Evolutionary conservation across 2,888 invertebrate genomes (phyloP).

Genomic region (Diplazon laetatorius): DNA sequence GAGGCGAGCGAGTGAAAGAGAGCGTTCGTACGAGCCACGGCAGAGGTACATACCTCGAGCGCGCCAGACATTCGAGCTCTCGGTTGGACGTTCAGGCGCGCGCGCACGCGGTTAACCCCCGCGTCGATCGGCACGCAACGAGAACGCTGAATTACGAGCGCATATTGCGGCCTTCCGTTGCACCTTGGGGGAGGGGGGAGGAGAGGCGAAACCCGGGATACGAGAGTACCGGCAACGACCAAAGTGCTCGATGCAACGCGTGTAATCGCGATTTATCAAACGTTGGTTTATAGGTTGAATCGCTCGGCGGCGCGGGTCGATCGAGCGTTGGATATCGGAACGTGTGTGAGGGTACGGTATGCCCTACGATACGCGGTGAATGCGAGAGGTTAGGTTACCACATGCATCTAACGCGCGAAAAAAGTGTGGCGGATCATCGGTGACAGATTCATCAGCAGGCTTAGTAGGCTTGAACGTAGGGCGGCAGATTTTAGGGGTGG

Average conservation of each 20-base stretch:
- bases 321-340: conserved; percentile 18
- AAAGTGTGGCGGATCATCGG: too few species aligned
- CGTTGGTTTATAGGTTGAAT: conserved; percentile 17
- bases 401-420: too few species aligned
- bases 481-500: too few species aligned
- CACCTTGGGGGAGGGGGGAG: conserved; percentile 24
- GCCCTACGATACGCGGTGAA: too few species aligned
- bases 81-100: conserved; percentile 51
- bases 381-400: background rate
- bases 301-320: conserved; percentile 4
- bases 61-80: conserved; percentile 53
- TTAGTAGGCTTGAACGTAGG: too few species aligned
- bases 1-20: background rate
- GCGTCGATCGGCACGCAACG: conserved; percentile 58
- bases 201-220: background rate
- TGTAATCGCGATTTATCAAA: conserved; percentile 58
- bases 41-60: conserved; percentile 50
- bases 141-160: conserved; percentile 62
- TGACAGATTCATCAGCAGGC: too few species aligned
- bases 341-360: background rate
- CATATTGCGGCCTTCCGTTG: conserved; percentile 56
- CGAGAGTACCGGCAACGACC: background rate
- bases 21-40: conserved; percentile 24
- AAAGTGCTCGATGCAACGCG: conserved; percentile 20
- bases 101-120: conserved; percentile 39